phyloP scores from a whole-genome alignment of 2,888 invertebrate species.

The Herminia tarsipennalis region DNA sequence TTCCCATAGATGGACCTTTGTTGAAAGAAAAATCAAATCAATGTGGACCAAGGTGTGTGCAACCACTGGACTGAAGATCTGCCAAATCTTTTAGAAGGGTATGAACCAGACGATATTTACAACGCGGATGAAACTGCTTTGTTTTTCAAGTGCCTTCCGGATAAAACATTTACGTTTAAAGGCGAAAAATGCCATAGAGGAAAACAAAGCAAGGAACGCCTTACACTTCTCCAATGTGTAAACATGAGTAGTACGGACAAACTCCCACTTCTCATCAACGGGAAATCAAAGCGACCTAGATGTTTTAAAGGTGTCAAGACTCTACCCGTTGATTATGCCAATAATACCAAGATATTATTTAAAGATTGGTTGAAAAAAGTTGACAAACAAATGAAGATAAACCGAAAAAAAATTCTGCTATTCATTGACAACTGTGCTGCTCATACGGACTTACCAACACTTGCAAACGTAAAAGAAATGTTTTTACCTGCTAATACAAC shows the following conservation, averaged over 20 bases:
- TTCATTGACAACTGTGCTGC: constrained; percentile 7
- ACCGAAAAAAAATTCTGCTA: neutral
- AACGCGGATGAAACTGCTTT: too few species aligned
- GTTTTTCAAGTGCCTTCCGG: too few species aligned
- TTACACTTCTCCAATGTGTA: constrained; percentile 2
- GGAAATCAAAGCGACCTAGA: too few species aligned
- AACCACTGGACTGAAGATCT: constrained; percentile 1
- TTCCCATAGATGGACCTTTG: constrained; percentile 18
- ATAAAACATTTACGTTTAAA: constrained; percentile 28
- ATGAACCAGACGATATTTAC: constrained; percentile 13
- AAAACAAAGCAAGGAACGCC: constrained; percentile 19
- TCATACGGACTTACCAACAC: constrained; percentile 1
- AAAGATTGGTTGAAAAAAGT: neutral
- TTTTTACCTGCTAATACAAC: constrained; percentile 9
- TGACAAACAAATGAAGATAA: constrained; percentile 1
- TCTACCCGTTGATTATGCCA: too few species aligned
- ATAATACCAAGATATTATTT: neutral
- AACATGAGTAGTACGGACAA: too few species aligned
- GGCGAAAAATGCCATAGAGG: constrained; percentile 32
- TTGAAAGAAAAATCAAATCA: constrained; percentile 36
- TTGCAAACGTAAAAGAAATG: too few species aligned
- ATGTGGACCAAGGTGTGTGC: constrained; percentile 15
- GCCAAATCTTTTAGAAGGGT: constrained; percentile 7
- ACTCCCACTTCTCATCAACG: too few species aligned
- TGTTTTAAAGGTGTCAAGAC: constrained; percentile 18